Evolutionary conservation across 2,888 invertebrate species (phyloP).

Genomic region (Lasioglossum calceatum): DNA sequence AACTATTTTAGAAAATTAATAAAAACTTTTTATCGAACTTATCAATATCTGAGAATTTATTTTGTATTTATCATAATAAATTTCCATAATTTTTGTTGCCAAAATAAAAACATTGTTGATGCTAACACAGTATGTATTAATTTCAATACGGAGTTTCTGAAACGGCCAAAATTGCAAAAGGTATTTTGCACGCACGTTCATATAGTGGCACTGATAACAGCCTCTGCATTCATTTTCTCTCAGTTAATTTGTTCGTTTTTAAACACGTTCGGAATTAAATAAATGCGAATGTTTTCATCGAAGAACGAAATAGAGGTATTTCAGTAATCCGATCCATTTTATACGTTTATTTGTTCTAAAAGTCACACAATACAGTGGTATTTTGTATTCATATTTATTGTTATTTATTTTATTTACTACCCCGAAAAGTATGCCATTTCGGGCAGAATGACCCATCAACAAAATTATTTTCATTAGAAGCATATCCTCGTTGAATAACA

Average conservation of each 20-base stretch:
- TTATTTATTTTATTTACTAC: too few relatives aligned
- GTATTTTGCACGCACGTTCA: not conserved
- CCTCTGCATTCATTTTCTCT: not conserved
- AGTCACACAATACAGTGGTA: too few relatives aligned
- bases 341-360: not conserved
- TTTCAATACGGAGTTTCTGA: not conserved
- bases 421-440: too few relatives aligned
- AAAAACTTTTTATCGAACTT: not conserved
- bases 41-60: too few relatives aligned
- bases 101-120: not conserved
- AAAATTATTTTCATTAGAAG: not conserved
- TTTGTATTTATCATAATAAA: not conserved
- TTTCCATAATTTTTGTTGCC: not conserved
- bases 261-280: not conserved
- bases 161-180: not conserved
- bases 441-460: not conserved
- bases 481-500: not conserved
- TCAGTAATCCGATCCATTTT: not conserved
- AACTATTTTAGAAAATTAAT: not conserved
- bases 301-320: not conserved
- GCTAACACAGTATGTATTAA: not conserved
- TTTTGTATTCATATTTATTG: not conserved
- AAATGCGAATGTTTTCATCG: not conserved
- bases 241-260: not conserved
- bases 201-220: not conserved